phyloP scores from a whole-genome alignment of 2,797 vertebrate genomes.

The Siniperca scherzeri region DNA sequence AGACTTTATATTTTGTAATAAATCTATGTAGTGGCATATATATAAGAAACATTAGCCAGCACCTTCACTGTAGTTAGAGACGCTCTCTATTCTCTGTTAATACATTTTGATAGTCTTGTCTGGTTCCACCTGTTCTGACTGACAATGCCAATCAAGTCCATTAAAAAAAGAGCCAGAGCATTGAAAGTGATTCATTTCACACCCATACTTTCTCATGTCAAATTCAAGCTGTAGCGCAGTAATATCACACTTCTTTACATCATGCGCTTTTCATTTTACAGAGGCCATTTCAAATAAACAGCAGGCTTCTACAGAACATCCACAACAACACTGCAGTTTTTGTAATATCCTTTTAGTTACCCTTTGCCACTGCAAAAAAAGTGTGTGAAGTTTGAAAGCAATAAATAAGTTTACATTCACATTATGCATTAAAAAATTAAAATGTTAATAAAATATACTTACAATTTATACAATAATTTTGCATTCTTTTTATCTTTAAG shows the following conservation, averaged over 20 bases:
- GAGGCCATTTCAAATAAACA: neutral
- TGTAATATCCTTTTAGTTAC: neutral
- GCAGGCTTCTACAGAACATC: no score
- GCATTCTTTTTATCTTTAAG: neutral
- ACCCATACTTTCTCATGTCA: neutral
- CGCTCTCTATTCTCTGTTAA: neutral
- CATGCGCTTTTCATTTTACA: neutral
- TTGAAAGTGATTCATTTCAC: neutral
- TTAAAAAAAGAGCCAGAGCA: constrained; percentile 2
- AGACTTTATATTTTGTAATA: neutral
- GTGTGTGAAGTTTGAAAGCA: neutral
- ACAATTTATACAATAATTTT: neutral
- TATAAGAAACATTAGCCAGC: neutral
- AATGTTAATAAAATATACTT: neutral
- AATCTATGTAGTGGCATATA: neutral
- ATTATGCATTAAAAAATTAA: neutral
- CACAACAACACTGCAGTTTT: neutral
- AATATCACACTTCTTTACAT: neutral
- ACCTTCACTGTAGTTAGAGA: neutral
- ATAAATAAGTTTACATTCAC: neutral
- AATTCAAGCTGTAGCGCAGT: neutral
- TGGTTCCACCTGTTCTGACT: no score
- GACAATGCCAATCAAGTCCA: neutral
- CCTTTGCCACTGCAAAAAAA: neutral
- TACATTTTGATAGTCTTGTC: neutral